Evolutionary conservation across 2,888 invertebrate genomes (phyloP).

Genomic region (Amaurobius ferox): DNA sequence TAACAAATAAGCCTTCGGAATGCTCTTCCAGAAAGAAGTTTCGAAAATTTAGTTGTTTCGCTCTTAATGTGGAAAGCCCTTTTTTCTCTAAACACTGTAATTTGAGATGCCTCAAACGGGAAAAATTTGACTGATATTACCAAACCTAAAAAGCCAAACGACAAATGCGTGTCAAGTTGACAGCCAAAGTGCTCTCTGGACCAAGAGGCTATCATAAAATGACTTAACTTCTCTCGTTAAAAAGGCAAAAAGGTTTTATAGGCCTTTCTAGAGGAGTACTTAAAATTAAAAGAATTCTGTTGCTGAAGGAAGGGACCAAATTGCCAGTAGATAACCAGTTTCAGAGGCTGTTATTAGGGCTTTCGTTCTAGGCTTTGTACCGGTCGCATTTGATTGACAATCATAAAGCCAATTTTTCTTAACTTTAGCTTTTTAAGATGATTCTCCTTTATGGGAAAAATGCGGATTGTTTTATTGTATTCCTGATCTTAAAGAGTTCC

Average conservation of each 20-base stretch:
- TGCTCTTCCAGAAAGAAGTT: not conserved
- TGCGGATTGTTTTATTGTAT: not conserved
- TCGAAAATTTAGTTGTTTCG: slow-evolving; percentile 48
- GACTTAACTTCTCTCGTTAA: slow-evolving; percentile 8
- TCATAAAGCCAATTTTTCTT: slow-evolving; percentile 60
- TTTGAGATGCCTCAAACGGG: slow-evolving; percentile 32
- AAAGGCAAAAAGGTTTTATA: slow-evolving; percentile 35
- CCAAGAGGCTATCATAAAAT: slow-evolving; percentile 30
- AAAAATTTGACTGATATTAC: slow-evolving; percentile 28
- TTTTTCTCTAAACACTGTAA: slow-evolving; percentile 50
- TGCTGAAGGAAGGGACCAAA: slow-evolving; percentile 29
- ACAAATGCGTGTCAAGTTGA: slow-evolving; percentile 64
- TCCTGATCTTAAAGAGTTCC: no score
- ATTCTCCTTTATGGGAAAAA: not conserved
- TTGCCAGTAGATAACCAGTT: slow-evolving; percentile 46
- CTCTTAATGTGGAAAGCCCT: slow-evolving; percentile 26
- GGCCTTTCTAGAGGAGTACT: slow-evolving; percentile 37
- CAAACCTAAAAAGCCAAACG: slow-evolving; percentile 56
- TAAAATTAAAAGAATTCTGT: slow-evolving; percentile 55
- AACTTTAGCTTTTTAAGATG: slow-evolving; percentile 41
- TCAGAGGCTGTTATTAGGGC: slow-evolving; percentile 43
- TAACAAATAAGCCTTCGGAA: not conserved
- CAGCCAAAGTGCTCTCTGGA: slow-evolving; percentile 47
- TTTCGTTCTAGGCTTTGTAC: slow-evolving; percentile 1
- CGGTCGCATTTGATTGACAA: slow-evolving; percentile 43